Evolutionary conservation across 1,140 invertebrate genomes (phyloP), one percentile per base, ranked within the genome.

Genomic region (Drosophila serrata): DNA sequence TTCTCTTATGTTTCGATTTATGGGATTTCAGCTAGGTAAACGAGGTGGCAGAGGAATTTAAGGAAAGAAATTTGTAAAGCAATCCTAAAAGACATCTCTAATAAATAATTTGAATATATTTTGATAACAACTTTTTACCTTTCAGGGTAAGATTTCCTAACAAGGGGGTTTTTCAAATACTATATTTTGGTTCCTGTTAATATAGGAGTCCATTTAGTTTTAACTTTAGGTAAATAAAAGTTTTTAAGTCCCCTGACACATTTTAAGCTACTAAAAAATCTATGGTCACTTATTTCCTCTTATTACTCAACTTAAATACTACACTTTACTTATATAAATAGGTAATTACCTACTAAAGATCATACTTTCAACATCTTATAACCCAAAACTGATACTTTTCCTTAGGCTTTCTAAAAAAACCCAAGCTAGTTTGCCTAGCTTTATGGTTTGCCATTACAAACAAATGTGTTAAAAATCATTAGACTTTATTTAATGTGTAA

Each of bases 261-360:
- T 11, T 3, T 29, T 5, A 6, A 29, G 15, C 15, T 29, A 11
- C 24, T 48, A 2, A 29, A 29, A 48, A 15, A 31, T 4, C 46
- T 31, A 5, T 0, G 0, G 17, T 6, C 7, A 17, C 7, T 29
- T 27, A n/a, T 27, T n/a, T 48, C 1, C 5, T 11, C n/a, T 17
- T 19, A 1, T 12, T 6, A 29, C 8, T 17, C 0, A 31, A 31
- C 48, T 3, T 0, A 31, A 31, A 7, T 13, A 49, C n/a, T 7
- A 1, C 0, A 31, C 12, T 19, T 13, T 7, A 12, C 0, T 12
- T n/a, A 17, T 6, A n/a, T 0, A 12, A 48, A 29, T 2, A 2
- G 9, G 7, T 17, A 13, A 33, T 8, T 7, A 2, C 6, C 15
- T n/a, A 11, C 7, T 19, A 13, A 19, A 33, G 6, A 49, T 7